Evolutionary conservation across 1,140 invertebrate genomes (phyloP).

Genomic region (Limonius californicus): DNA sequence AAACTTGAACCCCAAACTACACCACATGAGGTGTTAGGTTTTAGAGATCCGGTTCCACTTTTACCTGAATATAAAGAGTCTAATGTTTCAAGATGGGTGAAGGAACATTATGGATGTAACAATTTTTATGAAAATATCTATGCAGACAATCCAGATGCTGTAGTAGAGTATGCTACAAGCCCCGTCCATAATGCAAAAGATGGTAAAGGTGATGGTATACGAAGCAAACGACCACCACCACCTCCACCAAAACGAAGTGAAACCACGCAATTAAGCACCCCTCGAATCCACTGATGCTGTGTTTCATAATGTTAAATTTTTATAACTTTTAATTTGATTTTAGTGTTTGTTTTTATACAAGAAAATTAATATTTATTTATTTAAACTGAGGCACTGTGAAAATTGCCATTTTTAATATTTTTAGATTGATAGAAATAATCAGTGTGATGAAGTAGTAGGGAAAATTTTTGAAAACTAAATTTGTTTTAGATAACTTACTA

Average conservation of each 20-base stretch:
- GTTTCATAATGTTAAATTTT: conserved; percentile 12
- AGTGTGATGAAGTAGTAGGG: too few relatives aligned
- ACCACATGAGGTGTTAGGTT: conserved; percentile 86
- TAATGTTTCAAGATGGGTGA: conserved; percentile 85
- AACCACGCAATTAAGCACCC: conserved; percentile 65
- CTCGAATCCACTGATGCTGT: conserved; percentile 41
- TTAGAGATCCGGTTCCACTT: conserved; percentile 66
- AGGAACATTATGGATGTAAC: conserved; percentile 74
- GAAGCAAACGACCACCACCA: conserved; percentile 60
- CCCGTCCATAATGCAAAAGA: conserved; percentile 38
- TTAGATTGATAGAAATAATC: too few relatives aligned
- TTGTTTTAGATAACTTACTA: neutral
- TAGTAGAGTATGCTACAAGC: conserved; percentile 50
- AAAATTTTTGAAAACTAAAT: too few relatives aligned
- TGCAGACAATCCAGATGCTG: conserved; percentile 46
- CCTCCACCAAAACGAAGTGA: conserved; percentile 75
- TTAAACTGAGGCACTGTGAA: neutral
- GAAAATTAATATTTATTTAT: neutral
- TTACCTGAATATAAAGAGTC: conserved; percentile 72
- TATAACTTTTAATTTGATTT: too few relatives aligned
- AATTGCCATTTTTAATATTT: too few relatives aligned
- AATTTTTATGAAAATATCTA: conserved; percentile 62
- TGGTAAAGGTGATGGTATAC: conserved; percentile 23
- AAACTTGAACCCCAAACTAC: conserved; percentile 78
- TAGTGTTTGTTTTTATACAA: too few relatives aligned